phyloP scores from a whole-genome alignment of 2,797 vertebrate genomes.

The Momotus momota region DNA sequence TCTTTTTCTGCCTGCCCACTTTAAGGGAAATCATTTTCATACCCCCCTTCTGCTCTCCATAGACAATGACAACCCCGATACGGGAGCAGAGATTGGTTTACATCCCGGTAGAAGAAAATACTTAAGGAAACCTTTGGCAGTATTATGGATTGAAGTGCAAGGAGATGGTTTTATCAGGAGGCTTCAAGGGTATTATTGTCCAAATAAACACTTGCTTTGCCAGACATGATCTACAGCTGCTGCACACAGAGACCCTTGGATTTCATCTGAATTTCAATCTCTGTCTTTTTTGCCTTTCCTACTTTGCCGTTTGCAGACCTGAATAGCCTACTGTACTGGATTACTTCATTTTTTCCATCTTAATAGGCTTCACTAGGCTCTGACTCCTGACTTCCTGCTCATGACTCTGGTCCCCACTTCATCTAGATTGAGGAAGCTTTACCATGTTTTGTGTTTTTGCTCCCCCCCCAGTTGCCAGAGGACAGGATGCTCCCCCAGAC shows the following conservation, averaged over 20 bases:
- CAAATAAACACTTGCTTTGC: slow-evolving; percentile 61
- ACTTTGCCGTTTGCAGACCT: not conserved
- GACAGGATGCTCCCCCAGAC: not conserved
- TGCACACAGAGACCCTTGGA: slow-evolving; percentile 13
- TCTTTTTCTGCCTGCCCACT: not conserved
- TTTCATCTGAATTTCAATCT: slow-evolving; percentile 43
- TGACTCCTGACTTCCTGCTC: slow-evolving; percentile 55
- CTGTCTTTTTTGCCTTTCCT: not conserved
- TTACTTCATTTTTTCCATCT: slow-evolving; percentile 69
- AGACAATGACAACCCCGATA: not conserved
- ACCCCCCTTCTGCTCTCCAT: slow-evolving; percentile 53
- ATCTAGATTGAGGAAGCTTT: not conserved
- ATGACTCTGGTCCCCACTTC: not conserved
- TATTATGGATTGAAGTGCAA: slow-evolving; percentile 70
- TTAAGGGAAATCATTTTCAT: slow-evolving; percentile 72
- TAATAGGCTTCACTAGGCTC: slow-evolving; percentile 35
- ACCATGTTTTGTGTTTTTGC: not conserved
- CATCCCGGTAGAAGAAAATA: slow-evolving; percentile 57
- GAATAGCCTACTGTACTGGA: slow-evolving; percentile 50
- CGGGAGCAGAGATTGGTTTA: slow-evolving; percentile 58
- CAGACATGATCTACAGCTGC: slow-evolving; percentile 40
- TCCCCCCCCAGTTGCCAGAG: not conserved
- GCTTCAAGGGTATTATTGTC: slow-evolving; percentile 64
- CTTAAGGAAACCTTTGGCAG: slow-evolving; percentile 75
- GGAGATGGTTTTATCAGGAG: slow-evolving; percentile 72